These are phyloP conservation scores for Pararge aegeria DNA, from an alignment of 1,140 invertebrate genomes.

Conservation along the genomic window DNA sequence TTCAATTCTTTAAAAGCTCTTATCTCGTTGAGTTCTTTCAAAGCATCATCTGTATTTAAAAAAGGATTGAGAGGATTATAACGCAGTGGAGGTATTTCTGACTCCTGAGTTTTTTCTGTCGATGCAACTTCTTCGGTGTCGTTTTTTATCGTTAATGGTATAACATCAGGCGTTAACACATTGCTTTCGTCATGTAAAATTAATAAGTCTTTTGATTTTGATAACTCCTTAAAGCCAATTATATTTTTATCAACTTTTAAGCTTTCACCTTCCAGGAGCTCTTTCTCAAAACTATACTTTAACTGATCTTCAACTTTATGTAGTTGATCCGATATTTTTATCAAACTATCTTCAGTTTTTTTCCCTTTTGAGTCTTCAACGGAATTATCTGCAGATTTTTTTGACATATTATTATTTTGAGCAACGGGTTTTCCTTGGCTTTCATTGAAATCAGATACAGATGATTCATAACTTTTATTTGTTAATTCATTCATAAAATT, in stretches of 20 bases:
- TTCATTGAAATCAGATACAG: constrained; percentile 28
- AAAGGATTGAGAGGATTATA: constrained; percentile 64
- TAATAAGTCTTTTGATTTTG: constrained; percentile 43
- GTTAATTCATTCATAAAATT: constrained; percentile 63
- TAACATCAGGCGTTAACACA: constrained; percentile 42
- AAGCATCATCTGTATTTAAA: constrained; percentile 57
- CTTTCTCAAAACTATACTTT: constrained; percentile 70
- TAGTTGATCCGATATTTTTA: constrained; percentile 74
- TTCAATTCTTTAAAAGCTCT: constrained; percentile 77
- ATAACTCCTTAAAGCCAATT: constrained; percentile 38
- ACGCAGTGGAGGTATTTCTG: constrained; percentile 25
- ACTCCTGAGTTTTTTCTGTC: constrained; percentile 18
- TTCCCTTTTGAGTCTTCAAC: constrained; percentile 50
- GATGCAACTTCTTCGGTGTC: constrained; percentile 41
- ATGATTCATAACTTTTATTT: constrained; percentile 41
- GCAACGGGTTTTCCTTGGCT: constrained; percentile 34
- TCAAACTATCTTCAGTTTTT: constrained; percentile 74
- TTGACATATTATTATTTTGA: constrained; percentile 19
- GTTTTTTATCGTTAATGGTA: constrained; percentile 46
- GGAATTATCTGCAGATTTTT: background rate
- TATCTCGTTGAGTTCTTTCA: constrained; percentile 73
- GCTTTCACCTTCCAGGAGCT: constrained; percentile 61
- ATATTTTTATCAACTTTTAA: constrained; percentile 48
- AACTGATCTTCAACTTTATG: constrained; percentile 75
- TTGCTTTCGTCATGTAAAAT: constrained; percentile 43